Percentiles rank a stretch among this genome's conserved stretches.
phyloP scores from a whole-genome alignment of 2,113 vertebrate genomes.

The Xiphias gladius region DNA sequence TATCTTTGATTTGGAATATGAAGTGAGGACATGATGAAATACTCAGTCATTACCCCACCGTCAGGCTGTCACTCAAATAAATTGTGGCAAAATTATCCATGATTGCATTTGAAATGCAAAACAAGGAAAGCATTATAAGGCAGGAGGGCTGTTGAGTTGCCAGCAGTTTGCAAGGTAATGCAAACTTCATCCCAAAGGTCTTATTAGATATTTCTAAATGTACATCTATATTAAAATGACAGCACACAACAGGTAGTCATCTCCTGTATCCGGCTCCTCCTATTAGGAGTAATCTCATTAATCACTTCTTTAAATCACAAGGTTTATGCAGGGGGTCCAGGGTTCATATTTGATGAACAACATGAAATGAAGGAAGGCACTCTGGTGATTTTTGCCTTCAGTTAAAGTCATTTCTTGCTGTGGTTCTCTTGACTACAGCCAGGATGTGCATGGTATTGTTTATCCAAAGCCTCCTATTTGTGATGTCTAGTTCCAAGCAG shows the following conservation, averaged over 20 bases:
- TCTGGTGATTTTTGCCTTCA: slow-evolving; percentile 31
- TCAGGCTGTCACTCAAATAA: slow-evolving; percentile 79
- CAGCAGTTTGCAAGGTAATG: slow-evolving; percentile 49
- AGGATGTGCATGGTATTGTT: slow-evolving; percentile 58
- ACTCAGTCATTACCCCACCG: slow-evolving; percentile 61
- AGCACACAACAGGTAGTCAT: slow-evolving; percentile 49
- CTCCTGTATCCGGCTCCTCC: slow-evolving; percentile 32
- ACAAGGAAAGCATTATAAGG: slow-evolving; percentile 57
- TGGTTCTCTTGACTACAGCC: slow-evolving; percentile 40
- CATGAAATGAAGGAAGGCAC: slow-evolving; percentile 31
- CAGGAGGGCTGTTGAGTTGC: slow-evolving; percentile 45
- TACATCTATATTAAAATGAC: slow-evolving; percentile 60
- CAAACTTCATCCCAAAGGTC: slow-evolving; percentile 59
- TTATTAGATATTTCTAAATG: slow-evolving; percentile 69
- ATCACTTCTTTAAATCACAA: slow-evolving; percentile 71
- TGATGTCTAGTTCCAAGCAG: slow-evolving; percentile 66
- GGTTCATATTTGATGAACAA: slow-evolving; percentile 57
- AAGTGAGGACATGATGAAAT: slow-evolving; percentile 63
- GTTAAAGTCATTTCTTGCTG: slow-evolving; percentile 47
- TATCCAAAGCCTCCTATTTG: slow-evolving; percentile 68
- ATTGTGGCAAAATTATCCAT: slow-evolving; percentile 73
- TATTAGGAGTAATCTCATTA: slow-evolving; percentile 75
- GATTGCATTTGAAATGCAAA: slow-evolving; percentile 86
- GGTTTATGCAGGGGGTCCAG: slow-evolving; percentile 48
- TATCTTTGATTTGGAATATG: slow-evolving; percentile 43